Evolutionary conservation across 2,797 vertebrate genomes (phyloP).

Genomic region (Myiothlypis coronata): DNA sequence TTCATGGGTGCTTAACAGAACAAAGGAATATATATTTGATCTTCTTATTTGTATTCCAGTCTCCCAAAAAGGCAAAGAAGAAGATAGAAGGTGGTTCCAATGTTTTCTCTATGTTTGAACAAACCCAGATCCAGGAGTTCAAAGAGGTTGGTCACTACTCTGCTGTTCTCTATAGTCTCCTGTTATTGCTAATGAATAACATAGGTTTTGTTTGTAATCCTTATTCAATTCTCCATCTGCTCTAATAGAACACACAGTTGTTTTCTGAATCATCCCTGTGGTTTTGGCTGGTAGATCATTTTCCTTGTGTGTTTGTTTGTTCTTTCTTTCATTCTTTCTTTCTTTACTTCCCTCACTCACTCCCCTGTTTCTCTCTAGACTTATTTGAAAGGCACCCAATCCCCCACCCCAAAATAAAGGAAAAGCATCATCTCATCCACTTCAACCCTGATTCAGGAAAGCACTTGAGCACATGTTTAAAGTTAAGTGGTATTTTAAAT

Average conservation of each 20-base stretch:
- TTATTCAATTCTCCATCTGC: conserved; percentile 48
- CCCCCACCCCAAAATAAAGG: background rate
- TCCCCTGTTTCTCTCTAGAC: background rate
- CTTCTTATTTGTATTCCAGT: conserved; percentile 58
- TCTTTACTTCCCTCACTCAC: background rate
- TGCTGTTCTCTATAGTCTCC: background rate
- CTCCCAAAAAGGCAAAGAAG: conserved; percentile 87
- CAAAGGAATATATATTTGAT: background rate
- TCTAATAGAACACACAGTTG: conserved; percentile 52
- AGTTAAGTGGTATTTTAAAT: conserved; percentile 1
- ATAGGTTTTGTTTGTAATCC: conserved; percentile 44
- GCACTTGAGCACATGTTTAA: background rate
- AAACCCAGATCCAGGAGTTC: conserved; percentile 91
- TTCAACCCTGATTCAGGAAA: background rate
- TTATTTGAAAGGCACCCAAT: background rate
- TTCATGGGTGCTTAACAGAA: background rate
- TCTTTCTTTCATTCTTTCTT: conserved; percentile 19
- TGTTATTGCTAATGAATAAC: conserved; percentile 16
- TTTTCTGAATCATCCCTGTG: conserved; percentile 61
- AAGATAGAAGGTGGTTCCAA: conserved; percentile 83
- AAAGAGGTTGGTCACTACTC: conserved; percentile 79
- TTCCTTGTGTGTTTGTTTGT: conserved; percentile 39
- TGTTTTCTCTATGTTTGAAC: conserved; percentile 90
- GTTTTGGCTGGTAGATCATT: conserved; percentile 49
- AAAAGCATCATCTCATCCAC: background rate